phyloP scores from a whole-genome alignment of 2,797 vertebrate species.

The Enteromius paludinosus region DNA sequence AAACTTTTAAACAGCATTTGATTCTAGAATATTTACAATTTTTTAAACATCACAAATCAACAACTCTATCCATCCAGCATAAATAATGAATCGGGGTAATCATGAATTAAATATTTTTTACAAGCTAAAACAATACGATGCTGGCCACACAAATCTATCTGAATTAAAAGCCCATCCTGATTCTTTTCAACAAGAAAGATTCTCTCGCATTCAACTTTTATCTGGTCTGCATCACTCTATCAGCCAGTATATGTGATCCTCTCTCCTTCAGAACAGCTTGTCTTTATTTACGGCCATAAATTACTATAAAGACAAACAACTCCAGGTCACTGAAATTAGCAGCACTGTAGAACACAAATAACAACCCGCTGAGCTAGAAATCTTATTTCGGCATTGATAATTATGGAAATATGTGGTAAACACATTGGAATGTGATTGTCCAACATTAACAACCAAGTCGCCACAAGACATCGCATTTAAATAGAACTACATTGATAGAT shows the following conservation, averaged over 20 bases:
- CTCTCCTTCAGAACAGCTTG: not conserved
- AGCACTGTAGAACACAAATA: slow-evolving; percentile 11
- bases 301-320: slow-evolving; percentile 33
- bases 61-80: not conserved
- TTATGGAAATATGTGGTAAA: slow-evolving; percentile 29
- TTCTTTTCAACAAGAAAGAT: not conserved
- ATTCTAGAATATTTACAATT: not conserved
- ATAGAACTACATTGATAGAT: slow-evolving; percentile 19
- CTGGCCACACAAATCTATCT: not conserved
- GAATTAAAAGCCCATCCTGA: not conserved
- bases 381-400: slow-evolving; percentile 9
- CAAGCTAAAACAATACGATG: not conserved
- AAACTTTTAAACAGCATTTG: not conserved
- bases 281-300: slow-evolving; percentile 34
- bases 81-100: not conserved
- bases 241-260: not conserved
- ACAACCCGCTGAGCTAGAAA: slow-evolving; percentile 17
- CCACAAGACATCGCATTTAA: slow-evolving; percentile 19
- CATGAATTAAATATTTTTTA: not conserved
- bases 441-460: slow-evolving; percentile 22
- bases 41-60: not conserved
- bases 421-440: slow-evolving; percentile 31
- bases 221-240: not conserved
- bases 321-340: slow-evolving; percentile 31
- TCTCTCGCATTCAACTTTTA: not conserved